These are phyloP conservation scores for Ctenicera cuprea DNA, from an alignment of 2,888 invertebrate genomes.

Conservation along the genomic window DNA sequence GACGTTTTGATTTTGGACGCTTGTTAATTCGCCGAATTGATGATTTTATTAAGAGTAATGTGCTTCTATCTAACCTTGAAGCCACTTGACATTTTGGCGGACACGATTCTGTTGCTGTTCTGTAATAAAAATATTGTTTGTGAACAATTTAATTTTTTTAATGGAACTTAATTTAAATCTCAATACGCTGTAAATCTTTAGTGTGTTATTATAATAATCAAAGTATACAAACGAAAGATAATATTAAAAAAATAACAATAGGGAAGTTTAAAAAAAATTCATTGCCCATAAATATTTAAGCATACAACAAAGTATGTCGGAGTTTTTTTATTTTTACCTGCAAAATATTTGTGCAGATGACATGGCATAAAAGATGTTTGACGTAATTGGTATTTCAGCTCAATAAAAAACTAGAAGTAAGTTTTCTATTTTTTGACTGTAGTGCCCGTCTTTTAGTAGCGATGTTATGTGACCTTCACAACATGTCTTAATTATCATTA, in stretches of 20 bases:
- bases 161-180: too few relatives aligned
- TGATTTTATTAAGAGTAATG: slow-evolving; percentile 16
- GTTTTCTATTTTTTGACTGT: not conserved
- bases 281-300: too few relatives aligned
- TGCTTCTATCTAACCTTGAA: slow-evolving; percentile 6
- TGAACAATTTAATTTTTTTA: not conserved
- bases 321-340: not conserved
- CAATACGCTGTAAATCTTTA: too few relatives aligned
- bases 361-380: not conserved
- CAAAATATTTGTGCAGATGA: not conserved
- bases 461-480: not conserved
- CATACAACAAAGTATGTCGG: too few relatives aligned
- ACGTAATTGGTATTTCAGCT: not conserved
- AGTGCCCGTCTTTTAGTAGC: not conserved
- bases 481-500: slow-evolving; percentile 8
- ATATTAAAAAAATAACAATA: too few relatives aligned
- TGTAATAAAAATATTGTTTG: slow-evolving; percentile 7
- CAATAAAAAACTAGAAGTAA: not conserved
- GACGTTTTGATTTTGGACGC: slow-evolving; percentile 1
- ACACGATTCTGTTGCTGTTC: not conserved
- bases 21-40: slow-evolving; percentile 21
- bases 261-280: too few relatives aligned
- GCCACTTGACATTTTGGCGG: slow-evolving; percentile 20
- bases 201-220: too few relatives aligned
- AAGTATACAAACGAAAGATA: too few relatives aligned